Conservation (phyloP, 2,113 vertebrate species). For the Trogon surrucura region DNA sequence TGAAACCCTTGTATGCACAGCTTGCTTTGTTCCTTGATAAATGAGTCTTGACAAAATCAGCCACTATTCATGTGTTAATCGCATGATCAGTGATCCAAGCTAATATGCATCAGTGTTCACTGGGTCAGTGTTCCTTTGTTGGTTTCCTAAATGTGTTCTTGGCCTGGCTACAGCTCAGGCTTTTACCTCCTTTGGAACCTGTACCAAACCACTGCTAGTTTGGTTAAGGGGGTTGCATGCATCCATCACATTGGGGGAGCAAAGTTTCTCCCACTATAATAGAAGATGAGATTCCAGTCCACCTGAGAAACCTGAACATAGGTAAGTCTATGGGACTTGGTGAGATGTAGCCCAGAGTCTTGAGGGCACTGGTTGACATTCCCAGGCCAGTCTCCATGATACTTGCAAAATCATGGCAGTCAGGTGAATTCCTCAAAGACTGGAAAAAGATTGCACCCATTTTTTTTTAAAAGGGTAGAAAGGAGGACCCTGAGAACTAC, state of each 20-base stretch:
- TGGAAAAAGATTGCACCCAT: too few relatives aligned
- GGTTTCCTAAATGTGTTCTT: neutral
- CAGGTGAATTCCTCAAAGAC: too few relatives aligned
- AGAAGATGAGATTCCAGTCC: neutral
- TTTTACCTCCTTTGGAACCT: neutral
- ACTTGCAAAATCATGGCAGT: too few relatives aligned
- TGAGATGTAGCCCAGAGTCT: neutral
- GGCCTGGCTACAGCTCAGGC: neutral
- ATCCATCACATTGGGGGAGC: neutral
- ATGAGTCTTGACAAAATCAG: too few relatives aligned
- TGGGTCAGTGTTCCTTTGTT: neutral
- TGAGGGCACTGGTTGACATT: neutral
- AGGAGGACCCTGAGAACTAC: neutral
- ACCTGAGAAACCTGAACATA: neutral
- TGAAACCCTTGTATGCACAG: too few relatives aligned
- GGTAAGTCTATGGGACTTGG: neutral
- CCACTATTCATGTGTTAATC: too few relatives aligned
- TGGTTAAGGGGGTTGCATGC: too few relatives aligned
- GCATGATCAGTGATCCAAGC: too few relatives aligned
- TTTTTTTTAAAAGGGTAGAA: neutral
- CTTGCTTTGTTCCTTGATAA: too few relatives aligned
- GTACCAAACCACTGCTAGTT: neutral
- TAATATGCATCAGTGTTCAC: too few relatives aligned
- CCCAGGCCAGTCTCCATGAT: neutral
- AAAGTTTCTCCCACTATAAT: neutral